phyloP scores from a whole-genome alignment of 2,888 invertebrate species.

The Blastobasis lacticolella region DNA sequence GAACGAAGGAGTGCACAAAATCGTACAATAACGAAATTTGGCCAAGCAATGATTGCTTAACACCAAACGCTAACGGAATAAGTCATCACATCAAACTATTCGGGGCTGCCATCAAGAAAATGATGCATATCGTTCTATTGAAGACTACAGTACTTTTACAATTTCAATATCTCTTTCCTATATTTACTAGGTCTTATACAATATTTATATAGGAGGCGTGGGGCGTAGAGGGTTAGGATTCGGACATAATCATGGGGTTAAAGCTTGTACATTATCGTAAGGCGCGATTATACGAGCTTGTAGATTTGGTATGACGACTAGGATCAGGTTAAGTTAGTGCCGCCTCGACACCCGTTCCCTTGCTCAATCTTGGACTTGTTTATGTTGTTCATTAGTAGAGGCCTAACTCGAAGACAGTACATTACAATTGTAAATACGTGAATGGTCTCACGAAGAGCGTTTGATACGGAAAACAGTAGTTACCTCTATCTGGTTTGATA shows the following conservation, averaged over 20 bases:
- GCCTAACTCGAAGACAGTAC: not conserved
- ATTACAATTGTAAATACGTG: too few species aligned
- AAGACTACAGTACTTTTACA: constrained; percentile 69
- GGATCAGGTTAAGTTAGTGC: constrained; percentile 2
- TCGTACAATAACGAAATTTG: constrained; percentile 2
- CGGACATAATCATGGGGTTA: constrained; percentile 44
- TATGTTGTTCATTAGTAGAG: not conserved
- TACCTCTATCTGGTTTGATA: too few species aligned
- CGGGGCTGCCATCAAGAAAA: constrained; percentile 67
- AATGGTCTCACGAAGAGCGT: too few species aligned
- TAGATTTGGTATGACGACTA: constrained; percentile 53
- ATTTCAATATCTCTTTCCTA: constrained; percentile 70
- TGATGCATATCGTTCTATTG: constrained; percentile 72
- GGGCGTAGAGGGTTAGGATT: constrained; percentile 39
- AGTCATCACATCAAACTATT: constrained; percentile 32
- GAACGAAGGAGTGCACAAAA: not conserved
- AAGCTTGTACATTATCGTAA: constrained; percentile 52
- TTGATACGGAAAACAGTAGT: too few species aligned
- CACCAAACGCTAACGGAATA: constrained; percentile 14
- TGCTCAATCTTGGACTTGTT: too few species aligned
- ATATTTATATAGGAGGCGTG: constrained; percentile 52
- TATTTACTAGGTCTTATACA: constrained; percentile 69
- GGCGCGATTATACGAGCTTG: constrained; percentile 57
- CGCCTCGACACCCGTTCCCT: too few species aligned
- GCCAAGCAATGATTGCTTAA: constrained; percentile 2